phyloP scores from a whole-genome alignment of 2,113 vertebrate species.

The Chaenocephalus aceratus region DNA sequence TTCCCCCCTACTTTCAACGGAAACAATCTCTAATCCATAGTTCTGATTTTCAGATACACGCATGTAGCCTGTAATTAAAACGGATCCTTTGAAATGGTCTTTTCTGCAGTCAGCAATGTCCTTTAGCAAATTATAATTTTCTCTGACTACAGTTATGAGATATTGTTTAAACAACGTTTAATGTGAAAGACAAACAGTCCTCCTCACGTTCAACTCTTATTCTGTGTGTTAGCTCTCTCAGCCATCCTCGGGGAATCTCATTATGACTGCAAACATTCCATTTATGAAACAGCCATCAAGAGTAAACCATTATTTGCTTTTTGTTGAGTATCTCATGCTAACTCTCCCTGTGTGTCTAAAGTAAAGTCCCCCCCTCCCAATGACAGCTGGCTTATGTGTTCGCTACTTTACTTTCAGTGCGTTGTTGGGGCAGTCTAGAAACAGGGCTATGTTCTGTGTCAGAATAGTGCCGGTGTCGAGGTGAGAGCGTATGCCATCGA shows the following conservation, averaged over 20 bases:
- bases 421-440: no score
- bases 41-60: neutral
- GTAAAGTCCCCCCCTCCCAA: neutral
- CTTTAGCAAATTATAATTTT: neutral
- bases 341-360: neutral
- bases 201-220: constrained; percentile 2
- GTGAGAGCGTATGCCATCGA: no score
- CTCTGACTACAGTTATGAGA: constrained; percentile 2
- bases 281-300: constrained; percentile 11
- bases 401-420: neutral
- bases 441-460: neutral
- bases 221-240: neutral
- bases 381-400: neutral
- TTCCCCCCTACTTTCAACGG: neutral
- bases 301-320: neutral
- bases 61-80: constrained; percentile 6
- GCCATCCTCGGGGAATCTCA: constrained; percentile 11
- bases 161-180: constrained; percentile 15
- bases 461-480: no score
- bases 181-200: constrained; percentile 5
- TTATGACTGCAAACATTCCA: constrained; percentile 49
- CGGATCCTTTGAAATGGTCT: neutral
- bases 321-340: constrained; percentile 17
- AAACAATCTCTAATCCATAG: neutral
- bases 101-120: neutral